These are phyloP conservation scores for Neelides folsomi DNA, from an alignment of 2,888 invertebrate species.

Conservation along the genomic window DNA sequence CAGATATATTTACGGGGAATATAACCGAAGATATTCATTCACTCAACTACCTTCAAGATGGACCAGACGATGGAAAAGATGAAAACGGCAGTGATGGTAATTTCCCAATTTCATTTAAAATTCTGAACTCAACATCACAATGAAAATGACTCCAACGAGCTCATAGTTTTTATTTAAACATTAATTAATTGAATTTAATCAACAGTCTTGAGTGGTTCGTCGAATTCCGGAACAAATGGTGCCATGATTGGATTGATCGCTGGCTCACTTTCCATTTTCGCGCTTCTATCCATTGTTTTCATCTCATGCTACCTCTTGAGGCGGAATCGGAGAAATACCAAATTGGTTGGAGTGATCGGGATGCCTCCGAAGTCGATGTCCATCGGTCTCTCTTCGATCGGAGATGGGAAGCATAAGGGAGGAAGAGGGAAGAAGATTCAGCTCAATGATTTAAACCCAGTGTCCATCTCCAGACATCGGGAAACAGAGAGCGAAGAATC, in stretches of 20 bases:
- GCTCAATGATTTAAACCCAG: slow-evolving; percentile 31
- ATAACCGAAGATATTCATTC: slow-evolving; percentile 48
- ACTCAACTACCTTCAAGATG: slow-evolving; percentile 47
- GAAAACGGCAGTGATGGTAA: slow-evolving; percentile 5
- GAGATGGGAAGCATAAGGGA: slow-evolving; percentile 10
- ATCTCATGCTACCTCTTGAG: slow-evolving; percentile 52
- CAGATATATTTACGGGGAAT: slow-evolving; percentile 38
- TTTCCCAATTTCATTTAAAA: background rate
- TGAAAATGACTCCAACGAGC: no score
- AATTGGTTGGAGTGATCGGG: slow-evolving; percentile 39
- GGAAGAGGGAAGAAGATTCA: slow-evolving; percentile 23
- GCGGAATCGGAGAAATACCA: slow-evolving; percentile 48
- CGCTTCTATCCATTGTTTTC: slow-evolving; percentile 48
- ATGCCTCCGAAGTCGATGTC: slow-evolving; percentile 33
- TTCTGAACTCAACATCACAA: no score
- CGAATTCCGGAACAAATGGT: slow-evolving; percentile 46
- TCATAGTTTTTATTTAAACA: no score
- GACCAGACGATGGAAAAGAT: slow-evolving; percentile 16
- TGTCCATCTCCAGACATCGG: slow-evolving; percentile 21
- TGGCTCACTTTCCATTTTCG: slow-evolving; percentile 52
- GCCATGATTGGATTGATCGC: slow-evolving; percentile 53
- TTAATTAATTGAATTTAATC: background rate
- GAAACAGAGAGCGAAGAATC: slow-evolving; percentile 33
- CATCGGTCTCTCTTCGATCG: slow-evolving; percentile 19
- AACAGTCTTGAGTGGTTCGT: slow-evolving; percentile 16